These are phyloP conservation scores for Melitaea cinxia DNA, from an alignment of 1,140 invertebrate species.

Conservation along the genomic window DNA sequence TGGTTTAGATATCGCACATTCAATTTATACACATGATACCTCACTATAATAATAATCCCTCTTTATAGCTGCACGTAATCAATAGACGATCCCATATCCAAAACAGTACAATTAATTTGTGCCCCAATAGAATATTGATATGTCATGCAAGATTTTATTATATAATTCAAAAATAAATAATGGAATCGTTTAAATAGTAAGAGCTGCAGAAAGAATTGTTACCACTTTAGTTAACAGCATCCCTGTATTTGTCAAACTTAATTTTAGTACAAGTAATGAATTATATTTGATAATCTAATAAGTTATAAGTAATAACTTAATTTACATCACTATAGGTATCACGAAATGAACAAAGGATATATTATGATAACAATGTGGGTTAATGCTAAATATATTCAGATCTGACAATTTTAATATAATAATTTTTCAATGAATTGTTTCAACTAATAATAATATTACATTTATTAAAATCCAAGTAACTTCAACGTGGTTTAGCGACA, in stretches of 20 bases:
- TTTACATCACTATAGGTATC: not conserved
- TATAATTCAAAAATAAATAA: not conserved
- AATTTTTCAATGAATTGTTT: no score
- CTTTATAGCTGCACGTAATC: no score
- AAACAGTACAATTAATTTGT: not conserved
- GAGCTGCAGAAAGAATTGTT: not conserved
- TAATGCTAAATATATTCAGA: not conserved
- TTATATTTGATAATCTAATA: constrained; percentile 3
- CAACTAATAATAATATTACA: no score
- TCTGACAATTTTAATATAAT: no score
- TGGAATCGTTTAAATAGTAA: not conserved
- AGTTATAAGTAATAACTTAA: no score
- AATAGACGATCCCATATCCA: no score
- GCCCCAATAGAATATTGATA: not conserved
- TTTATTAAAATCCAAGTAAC: no score
- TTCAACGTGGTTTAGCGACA: no score
- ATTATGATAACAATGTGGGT: not conserved
- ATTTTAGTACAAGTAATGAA: not conserved
- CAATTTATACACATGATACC: no score
- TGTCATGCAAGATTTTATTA: not conserved
- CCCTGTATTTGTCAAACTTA: constrained; percentile 5
- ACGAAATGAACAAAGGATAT: not conserved
- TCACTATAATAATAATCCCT: no score
- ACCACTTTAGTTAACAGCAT: not conserved
- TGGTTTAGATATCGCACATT: no score